These are phyloP conservation scores for Ariolimax columbianus DNA, from an alignment of 2,888 invertebrate species.

Conservation along the genomic window DNA sequence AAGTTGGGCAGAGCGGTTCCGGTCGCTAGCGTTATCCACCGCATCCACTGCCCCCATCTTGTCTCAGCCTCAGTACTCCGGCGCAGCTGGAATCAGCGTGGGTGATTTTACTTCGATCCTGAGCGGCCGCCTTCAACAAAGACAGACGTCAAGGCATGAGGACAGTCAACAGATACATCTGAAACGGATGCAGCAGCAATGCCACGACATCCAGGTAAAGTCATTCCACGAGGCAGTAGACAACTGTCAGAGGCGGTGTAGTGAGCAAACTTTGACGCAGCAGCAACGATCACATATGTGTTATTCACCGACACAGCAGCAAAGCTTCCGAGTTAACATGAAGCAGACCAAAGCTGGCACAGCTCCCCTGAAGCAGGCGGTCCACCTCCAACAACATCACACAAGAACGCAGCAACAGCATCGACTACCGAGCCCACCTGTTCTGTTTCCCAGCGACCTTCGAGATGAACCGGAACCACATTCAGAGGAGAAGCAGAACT, in stretches of 20 bases:
- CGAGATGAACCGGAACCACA: slow-evolving; percentile 47
- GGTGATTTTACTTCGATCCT: slow-evolving; percentile 23
- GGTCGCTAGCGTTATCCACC: not conserved
- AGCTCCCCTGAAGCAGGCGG: not conserved
- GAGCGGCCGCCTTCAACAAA: slow-evolving; percentile 36
- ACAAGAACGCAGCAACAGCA: slow-evolving; percentile 10
- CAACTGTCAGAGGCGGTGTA: slow-evolving; percentile 22
- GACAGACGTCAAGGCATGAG: not conserved
- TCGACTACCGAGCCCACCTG: slow-evolving; percentile 43
- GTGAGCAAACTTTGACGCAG: slow-evolving; percentile 15
- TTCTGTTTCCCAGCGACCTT: slow-evolving; percentile 55
- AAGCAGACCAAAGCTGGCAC: not conserved
- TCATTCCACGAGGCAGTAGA: slow-evolving; percentile 34
- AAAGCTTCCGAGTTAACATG: not conserved
- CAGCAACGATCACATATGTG: slow-evolving; percentile 7
- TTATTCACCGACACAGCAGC: not conserved
- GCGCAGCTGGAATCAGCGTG: not conserved
- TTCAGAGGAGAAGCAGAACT: slow-evolving; percentile 34
- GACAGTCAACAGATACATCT: not conserved
- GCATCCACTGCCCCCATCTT: not conserved
- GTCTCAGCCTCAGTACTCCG: not conserved
- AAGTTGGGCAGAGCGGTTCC: slow-evolving; percentile 14
- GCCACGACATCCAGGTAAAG: not conserved
- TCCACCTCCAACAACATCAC: not conserved
- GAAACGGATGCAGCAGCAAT: not conserved